Base-by-base conservation (phyloP, 2,888 invertebrate species). In the Eupithecia centaureata region DNA sequence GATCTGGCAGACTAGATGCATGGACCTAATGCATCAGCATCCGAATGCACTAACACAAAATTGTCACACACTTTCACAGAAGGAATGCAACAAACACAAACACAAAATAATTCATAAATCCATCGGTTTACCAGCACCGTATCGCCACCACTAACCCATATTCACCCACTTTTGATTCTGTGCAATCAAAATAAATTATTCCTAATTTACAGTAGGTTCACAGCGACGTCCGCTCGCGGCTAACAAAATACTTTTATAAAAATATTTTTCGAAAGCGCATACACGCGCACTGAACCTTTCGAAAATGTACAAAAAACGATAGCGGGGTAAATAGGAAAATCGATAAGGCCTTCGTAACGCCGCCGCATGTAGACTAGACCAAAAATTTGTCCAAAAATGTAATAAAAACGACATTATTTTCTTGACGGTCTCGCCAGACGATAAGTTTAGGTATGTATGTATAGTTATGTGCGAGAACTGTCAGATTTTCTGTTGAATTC, bases 341-440 rank as follows among this genome's bases (percentile, higher is more conserved):
- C 92, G 92, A 92, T 92, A 89, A 88, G 88, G 86, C 88, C 88
- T 90, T 85, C 84, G 83, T 82, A 82, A 82, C 82, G 85, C 83
- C 84, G 84, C 85, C 85, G 88, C 86, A 86, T 86, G 85, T 84
- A 89, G 92, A 90, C 88, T 91, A 89, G 86, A 89, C 92, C 90
- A 89, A 90, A 89, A 89, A 91, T 92, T 92, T 91, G 92, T 92
- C 92, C 92, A 93, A 93, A 93, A 91, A 91, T 92, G 86, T 92
- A 93, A 92, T 93, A 93, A 91, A 92, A 92, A 92, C 91, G 90
- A 90, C 92, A 93, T 93, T 90, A 92, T 92, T 92, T 84, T 90
- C 89, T 87, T 90, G 89, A 90, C 90, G 85, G 89, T 54, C 83
- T 81, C 79, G 61, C 35, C 58, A 47, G 61, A n/a, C 35, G 62